These are phyloP conservation scores for Zenarchopterus dispar DNA, from an alignment of 2,797 vertebrate species.

Conservation along the genomic window DNA sequence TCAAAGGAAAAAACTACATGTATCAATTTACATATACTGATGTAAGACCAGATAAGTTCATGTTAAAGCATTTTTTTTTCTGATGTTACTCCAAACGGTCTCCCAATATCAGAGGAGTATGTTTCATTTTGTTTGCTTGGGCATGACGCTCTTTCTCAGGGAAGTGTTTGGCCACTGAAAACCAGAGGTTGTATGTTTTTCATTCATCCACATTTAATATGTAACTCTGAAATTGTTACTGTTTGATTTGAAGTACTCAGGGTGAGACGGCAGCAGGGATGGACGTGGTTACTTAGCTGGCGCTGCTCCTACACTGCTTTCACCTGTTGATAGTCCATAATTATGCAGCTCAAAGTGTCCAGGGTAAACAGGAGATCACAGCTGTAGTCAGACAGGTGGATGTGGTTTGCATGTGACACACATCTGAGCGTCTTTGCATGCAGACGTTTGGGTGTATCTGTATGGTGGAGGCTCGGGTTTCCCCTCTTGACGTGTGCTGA, in stretches of 20 bases:
- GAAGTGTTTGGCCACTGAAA: neutral
- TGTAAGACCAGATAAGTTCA: no score
- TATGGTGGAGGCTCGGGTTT: slow-evolving; percentile 36
- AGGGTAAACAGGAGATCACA: slow-evolving; percentile 57
- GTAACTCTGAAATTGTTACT: slow-evolving; percentile 28
- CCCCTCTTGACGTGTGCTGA: slow-evolving; percentile 74
- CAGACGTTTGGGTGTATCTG: slow-evolving; percentile 35
- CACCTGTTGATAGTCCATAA: slow-evolving; percentile 67
- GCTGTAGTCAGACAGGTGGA: slow-evolving; percentile 63
- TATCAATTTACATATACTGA: no score
- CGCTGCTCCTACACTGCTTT: slow-evolving; percentile 49
- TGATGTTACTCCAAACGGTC: no score
- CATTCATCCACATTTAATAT: slow-evolving; percentile 13
- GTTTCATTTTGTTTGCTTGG: neutral
- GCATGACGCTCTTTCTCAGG: neutral
- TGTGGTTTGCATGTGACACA: slow-evolving; percentile 38
- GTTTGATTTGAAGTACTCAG: slow-evolving; percentile 41
- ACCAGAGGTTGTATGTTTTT: slow-evolving; percentile 13
- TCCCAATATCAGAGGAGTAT: rapidly evolving
- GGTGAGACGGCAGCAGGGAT: slow-evolving; percentile 23
- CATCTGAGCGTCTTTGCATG: slow-evolving; percentile 24
- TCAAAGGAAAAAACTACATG: no score
- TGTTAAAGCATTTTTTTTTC: no score
- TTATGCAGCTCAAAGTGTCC: slow-evolving; percentile 48
- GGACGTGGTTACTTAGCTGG: slow-evolving; percentile 42